Base-by-base conservation (phyloP, 64 coral and sea anemone genomes). In the Anthopleura sola region DNA sequence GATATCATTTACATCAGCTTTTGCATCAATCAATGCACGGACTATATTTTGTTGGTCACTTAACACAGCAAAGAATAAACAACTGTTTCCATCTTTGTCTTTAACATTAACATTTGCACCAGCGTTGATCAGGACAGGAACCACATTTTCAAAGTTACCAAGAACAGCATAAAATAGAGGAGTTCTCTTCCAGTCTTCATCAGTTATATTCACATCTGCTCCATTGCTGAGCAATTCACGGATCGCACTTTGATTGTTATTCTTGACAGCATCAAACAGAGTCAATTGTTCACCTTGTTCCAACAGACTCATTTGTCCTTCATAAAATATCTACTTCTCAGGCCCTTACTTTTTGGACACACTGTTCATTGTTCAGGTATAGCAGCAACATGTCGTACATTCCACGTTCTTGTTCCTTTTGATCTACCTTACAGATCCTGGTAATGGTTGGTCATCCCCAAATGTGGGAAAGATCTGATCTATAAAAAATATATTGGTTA, bases 41-140 rank as follows among this genome's bases (percentile, higher is more conserved):
- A 16, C 78, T 26, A 81, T 81, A 81, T 81, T 31, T 12, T 3
- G 5, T 0, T 15, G 9, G 66, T 34, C 31, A 71, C 26, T 10
- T 36, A 16, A 16, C 28, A 71, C 66, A 34, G 66, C 66, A 71
- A 71, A 71, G 66, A 71, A 71, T 71, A 71, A 71, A 71, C 26
- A 33, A 71, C 7, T 71, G 10, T 71, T 32, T 31, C 29, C 66
- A 11, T 71, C 31, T 15, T 2, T 71, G 29, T 71, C 66, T 71
- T 31, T 32, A 2, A 4, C 13, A 34, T 71, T 71, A 12, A 71
- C 66, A 71, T 71, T 71, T 71, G 66, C 66, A 71, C 66, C 66
- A 71, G 66, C 66, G 1, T 71, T 28, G 14, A 71, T 71, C 66
- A 71, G 28, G 15, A 3, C 2, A 17, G 1, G 29, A 17, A 34